A percentile compares a stretch with the other conserved stretches of the same genome.
Conservation (phyloP, 2,797 vertebrate genomes). For the Coluber constrictor region DNA sequence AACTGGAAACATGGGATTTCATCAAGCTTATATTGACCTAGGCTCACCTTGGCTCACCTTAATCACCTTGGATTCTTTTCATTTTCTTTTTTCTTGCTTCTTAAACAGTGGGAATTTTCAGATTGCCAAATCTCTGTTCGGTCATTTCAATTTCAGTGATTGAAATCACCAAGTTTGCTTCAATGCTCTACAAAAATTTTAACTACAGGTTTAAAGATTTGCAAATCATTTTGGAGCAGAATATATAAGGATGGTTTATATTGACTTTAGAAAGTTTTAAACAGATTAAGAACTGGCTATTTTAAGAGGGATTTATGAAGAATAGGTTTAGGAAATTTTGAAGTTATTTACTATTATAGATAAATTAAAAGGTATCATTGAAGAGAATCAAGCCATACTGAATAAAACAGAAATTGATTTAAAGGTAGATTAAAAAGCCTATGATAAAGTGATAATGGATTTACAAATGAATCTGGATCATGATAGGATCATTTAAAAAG, state of each 20-base stretch:
- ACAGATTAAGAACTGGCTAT: neutral
- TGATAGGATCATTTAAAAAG: neutral
- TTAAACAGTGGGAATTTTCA: neutral
- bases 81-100: neutral
- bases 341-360: neutral
- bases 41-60: too few relatives aligned
- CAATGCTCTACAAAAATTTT: neutral
- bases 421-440: neutral
- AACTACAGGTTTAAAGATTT: neutral
- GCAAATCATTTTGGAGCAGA: neutral
- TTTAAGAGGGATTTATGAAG: too few relatives aligned
- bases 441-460: neutral
- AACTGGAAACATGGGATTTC: too few relatives aligned
- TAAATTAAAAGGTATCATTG: neutral
- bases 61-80: neutral
- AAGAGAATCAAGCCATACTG: neutral
- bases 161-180: neutral
- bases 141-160: neutral
- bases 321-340: too few relatives aligned
- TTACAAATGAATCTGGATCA: neutral
- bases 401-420: neutral
- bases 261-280: neutral
- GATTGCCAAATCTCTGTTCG: neutral
- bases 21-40: neutral
- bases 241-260: neutral